Evolutionary conservation across 2,113 vertebrate species (phyloP).

Genomic region (Chloroceryle aenea): DNA sequence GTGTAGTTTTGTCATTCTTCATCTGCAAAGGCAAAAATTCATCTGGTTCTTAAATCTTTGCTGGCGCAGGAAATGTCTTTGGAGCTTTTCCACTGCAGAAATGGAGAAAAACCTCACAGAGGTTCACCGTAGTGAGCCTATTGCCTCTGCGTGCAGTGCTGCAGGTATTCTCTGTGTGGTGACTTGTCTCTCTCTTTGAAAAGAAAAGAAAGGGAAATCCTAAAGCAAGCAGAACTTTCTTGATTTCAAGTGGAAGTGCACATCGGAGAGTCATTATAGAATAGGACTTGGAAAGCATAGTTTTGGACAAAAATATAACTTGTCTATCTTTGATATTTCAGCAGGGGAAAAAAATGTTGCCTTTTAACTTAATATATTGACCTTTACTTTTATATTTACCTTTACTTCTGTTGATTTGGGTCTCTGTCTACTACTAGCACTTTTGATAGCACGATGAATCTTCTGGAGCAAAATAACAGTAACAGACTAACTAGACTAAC

Average conservation of each 20-base stretch:
- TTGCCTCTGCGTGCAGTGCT: not conserved
- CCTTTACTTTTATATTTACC: not conserved
- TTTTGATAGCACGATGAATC: not conserved
- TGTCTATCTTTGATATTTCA: not conserved
- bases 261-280: not conserved
- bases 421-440: not conserved
- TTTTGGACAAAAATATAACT: not conserved
- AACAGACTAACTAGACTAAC: not conserved
- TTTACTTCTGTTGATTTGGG: not conserved
- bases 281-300: not conserved
- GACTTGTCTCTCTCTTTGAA: not conserved
- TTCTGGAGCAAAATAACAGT: not conserved
- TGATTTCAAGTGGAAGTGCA: not conserved
- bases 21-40: not conserved
- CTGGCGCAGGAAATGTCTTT: not conserved
- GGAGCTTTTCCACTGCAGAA: not conserved
- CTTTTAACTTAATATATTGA: not conserved
- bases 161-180: not conserved
- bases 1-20: not conserved
- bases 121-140: fast-evolving
- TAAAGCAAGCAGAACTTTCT: not conserved
- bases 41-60: not conserved
- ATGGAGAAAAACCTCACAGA: not conserved
- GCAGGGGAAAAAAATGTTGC: not conserved
- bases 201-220: not conserved